These are phyloP conservation scores for Recurvirostra avosetta DNA, from an alignment of 2,113 vertebrate genomes.

Conservation along the genomic window DNA sequence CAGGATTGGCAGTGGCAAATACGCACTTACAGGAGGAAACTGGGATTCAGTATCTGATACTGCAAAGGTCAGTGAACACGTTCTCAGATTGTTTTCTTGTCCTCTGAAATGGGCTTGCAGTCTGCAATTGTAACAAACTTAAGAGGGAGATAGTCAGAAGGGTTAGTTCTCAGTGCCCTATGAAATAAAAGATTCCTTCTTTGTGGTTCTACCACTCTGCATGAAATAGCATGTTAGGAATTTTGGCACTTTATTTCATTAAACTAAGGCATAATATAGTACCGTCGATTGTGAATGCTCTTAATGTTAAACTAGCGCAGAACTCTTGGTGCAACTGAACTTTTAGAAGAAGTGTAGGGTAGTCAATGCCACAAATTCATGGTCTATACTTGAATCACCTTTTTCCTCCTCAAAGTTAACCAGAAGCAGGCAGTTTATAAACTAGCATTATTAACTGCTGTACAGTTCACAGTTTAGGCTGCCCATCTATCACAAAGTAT, in stretches of 20 bases:
- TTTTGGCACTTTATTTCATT: neutral
- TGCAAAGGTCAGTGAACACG: slow-evolving; percentile 80
- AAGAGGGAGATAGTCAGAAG: neutral
- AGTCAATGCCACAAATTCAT: neutral
- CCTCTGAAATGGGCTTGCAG: fast-evolving
- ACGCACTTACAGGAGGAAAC: slow-evolving; percentile 87
- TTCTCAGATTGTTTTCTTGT: neutral
- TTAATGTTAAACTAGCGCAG: neutral
- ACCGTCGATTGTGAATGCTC: neutral
- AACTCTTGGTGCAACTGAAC: neutral
- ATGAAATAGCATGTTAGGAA: neutral
- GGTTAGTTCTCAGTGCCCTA: neutral
- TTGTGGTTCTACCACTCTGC: neutral
- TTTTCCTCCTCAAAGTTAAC: neutral
- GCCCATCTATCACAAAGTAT: neutral
- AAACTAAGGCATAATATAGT: neutral
- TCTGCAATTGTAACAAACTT: neutral
- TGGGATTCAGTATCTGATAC: slow-evolving; percentile 92
- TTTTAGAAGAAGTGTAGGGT: neutral
- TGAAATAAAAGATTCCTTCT: neutral
- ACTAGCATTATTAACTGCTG: neutral
- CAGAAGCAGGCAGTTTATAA: neutral
- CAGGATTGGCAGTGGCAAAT: slow-evolving; percentile 90
- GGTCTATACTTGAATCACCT: neutral
- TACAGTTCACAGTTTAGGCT: neutral